A percentile compares a stretch with the other conserved stretches of the same genome.
phyloP scores from a whole-genome alignment of 2,113 vertebrate species.

The Megaleporinus macrocephalus region DNA sequence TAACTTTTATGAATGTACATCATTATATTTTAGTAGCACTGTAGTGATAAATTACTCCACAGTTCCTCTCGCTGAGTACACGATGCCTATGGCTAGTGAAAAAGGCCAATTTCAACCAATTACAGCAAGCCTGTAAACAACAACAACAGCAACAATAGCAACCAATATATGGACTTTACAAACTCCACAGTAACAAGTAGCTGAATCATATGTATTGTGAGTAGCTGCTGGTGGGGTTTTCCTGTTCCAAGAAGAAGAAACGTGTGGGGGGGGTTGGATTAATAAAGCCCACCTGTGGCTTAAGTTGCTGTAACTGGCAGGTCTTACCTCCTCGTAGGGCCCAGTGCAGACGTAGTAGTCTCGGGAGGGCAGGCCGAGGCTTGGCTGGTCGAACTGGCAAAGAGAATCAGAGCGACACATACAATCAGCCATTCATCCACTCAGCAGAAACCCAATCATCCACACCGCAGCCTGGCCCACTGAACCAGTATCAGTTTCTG shows the following conservation, averaged over 20 bases:
- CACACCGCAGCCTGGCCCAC: background rate
- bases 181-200: no score
- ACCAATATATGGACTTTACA: no score
- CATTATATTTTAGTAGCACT: no score
- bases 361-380: constrained; percentile 88
- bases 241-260: background rate
- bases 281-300: background rate
- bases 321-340: constrained; percentile 85
- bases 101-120: no score
- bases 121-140: no score
- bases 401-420: constrained; percentile 41
- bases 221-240: background rate
- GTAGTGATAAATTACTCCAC: no score
- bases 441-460: constrained; percentile 15
- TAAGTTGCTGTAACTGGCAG: constrained; percentile 4
- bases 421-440: constrained; percentile 48
- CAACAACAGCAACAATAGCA: no score
- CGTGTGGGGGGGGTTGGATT: background rate
- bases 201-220: no score
- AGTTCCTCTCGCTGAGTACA: no score
- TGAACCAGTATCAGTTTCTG: constrained; percentile 41
- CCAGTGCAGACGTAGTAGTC: constrained; percentile 91
- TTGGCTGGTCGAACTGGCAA: constrained; percentile 89
- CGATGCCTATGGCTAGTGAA: no score
- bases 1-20: no score